Percentiles rank a stretch among this genome's conserved stretches.
Evolutionary conservation across 2,113 vertebrate genomes (phyloP).

Genomic region (Motacilla alba): DNA sequence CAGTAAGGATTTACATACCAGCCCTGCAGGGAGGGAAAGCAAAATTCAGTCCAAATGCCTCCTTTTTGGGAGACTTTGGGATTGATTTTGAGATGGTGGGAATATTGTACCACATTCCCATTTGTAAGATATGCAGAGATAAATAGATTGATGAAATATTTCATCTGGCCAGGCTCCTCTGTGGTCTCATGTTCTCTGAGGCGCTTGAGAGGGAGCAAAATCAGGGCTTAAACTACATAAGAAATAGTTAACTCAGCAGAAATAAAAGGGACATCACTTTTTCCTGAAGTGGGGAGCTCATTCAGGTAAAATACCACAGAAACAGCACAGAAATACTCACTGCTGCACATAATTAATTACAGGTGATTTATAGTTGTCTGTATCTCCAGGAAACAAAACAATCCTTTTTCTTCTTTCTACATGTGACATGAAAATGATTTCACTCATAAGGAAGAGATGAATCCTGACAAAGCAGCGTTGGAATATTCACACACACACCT

Average conservation of each 20-base stretch:
- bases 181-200: background rate
- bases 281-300: background rate
- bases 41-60: background rate
- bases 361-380: background rate
- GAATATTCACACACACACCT: background rate
- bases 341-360: background rate
- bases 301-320: background rate
- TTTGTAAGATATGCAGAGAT: background rate
- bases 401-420: background rate
- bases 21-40: background rate
- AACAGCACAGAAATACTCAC: conserved; percentile 7
- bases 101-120: background rate
- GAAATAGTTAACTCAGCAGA: background rate
- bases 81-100: background rate
- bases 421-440: accelerated
- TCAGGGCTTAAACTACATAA: background rate
- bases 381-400: background rate
- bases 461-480: accelerated
- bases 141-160: background rate
- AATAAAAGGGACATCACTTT: background rate
- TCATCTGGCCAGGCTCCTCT: background rate
- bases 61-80: background rate
- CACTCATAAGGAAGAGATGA: background rate
- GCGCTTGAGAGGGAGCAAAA: background rate
- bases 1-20: background rate